Evolutionary conservation across 2,888 invertebrate species (phyloP).

Genomic region (Cryptosula pallasiana): DNA sequence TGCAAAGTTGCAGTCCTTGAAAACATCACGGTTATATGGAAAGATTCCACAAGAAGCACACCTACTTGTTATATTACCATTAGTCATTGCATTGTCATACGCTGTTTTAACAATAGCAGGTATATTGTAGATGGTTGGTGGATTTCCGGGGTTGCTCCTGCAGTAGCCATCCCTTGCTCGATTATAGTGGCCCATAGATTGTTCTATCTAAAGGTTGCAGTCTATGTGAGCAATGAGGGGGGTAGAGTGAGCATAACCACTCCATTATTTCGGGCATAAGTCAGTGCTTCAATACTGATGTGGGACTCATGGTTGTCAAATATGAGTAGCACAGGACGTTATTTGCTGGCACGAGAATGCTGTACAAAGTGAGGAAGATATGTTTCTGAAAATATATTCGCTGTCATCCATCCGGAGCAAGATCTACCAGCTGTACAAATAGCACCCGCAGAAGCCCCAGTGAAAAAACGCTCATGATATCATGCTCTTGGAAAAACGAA

Average conservation of each 20-base stretch:
- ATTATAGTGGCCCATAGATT: background rate
- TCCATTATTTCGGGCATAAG: background rate
- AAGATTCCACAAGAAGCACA: too few relatives aligned
- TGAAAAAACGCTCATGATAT: constrained; percentile 27
- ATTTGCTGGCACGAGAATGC: background rate
- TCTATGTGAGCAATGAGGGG: background rate
- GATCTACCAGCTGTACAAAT: background rate
- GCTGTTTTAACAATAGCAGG: too few relatives aligned
- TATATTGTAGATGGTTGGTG: background rate
- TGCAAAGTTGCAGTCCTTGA: too few relatives aligned
- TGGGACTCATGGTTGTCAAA: background rate
- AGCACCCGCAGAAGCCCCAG: constrained; percentile 24
- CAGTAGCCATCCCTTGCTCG: background rate
- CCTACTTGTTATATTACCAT: too few relatives aligned
- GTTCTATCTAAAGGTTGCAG: background rate
- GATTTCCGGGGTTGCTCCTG: background rate
- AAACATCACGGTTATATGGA: too few relatives aligned
- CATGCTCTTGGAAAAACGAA: constrained; percentile 28
- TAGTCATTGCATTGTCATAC: too few relatives aligned
- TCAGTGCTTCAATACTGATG: background rate
- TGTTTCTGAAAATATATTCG: background rate
- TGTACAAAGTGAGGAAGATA: background rate
- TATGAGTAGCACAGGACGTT: background rate
- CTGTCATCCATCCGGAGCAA: background rate
- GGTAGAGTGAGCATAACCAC: constrained; percentile 2